These are phyloP conservation scores for Aphelenchoides bicaudatus DNA, from an alignment of 2,888 invertebrate genomes.

Conservation along the genomic window DNA sequence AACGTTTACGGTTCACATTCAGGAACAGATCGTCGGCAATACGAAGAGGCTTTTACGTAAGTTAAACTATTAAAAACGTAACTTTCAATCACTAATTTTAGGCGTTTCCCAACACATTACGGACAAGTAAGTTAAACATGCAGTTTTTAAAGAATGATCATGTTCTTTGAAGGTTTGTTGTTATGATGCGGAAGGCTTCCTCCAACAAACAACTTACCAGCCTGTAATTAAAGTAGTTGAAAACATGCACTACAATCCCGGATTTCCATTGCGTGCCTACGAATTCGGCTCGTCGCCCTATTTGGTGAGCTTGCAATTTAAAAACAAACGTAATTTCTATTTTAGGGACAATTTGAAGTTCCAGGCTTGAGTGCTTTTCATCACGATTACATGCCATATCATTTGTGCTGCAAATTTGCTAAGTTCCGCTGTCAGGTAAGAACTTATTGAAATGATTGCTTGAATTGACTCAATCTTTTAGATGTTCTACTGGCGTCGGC, in stretches of 20 bases:
- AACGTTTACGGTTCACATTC: conserved; percentile 53
- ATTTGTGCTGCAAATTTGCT: conserved; percentile 88
- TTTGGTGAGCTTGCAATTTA: no score
- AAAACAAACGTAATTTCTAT: no score
- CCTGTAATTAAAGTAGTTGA: conserved; percentile 64
- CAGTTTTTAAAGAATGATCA: no score
- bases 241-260: conserved; percentile 56
- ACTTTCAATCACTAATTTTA: conserved; percentile 26
- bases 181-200: conserved; percentile 82
- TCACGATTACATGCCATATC: conserved; percentile 89
- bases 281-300: conserved; percentile 87
- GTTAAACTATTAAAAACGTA: background rate
- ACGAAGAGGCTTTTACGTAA: background rate
- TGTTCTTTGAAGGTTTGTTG: no score
- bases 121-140: no score
- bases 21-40: conserved; percentile 37
- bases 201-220: conserved; percentile 90
- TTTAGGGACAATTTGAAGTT: conserved; percentile 87
- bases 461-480: no score
- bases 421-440: conserved; percentile 93
- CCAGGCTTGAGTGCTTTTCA: conserved; percentile 92
- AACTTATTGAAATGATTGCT: no score
- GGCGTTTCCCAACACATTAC: conserved; percentile 59
- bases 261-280: conserved; percentile 63
- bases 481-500: conserved; percentile 80